Evolutionary conservation across 2,113 vertebrate genomes (phyloP).

Genomic region (Okapia johnstoni): DNA sequence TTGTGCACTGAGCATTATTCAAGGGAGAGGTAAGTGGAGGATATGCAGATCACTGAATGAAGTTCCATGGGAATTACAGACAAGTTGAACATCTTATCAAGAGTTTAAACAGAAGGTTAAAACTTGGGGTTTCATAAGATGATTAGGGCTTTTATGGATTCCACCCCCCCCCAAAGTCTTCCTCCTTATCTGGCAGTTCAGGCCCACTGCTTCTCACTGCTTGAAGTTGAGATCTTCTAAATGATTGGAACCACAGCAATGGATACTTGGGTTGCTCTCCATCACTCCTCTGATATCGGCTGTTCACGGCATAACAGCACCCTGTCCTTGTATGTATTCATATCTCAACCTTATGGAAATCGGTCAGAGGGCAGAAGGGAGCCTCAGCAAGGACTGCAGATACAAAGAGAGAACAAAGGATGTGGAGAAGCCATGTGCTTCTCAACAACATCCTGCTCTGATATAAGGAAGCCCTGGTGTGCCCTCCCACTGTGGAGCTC

Average conservation of each 20-base stretch:
- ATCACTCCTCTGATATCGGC: neutral
- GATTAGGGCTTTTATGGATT: neutral
- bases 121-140: neutral
- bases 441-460: constrained; percentile 84
- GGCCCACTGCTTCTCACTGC: neutral
- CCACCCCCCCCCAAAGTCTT: neutral
- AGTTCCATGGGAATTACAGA: neutral
- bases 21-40: neutral
- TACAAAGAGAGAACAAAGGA: constrained; percentile 75
- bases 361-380: constrained; percentile 82
- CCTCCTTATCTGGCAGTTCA: neutral
- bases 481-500: constrained; percentile 82
- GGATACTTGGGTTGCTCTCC: neutral
- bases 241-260: neutral
- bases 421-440: constrained; percentile 86
- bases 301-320: neutral
- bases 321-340: constrained; percentile 86
- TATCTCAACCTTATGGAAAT: constrained; percentile 86
- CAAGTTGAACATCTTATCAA: neutral
- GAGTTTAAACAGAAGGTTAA: neutral
- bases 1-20: fast-evolving
- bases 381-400: constrained; percentile 60
- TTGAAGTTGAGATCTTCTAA: neutral
- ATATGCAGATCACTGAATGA: neutral
- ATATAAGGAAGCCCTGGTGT: constrained; percentile 81